phyloP scores from a whole-genome alignment of 1,140 invertebrate species.

The Epicauta chinensis region DNA sequence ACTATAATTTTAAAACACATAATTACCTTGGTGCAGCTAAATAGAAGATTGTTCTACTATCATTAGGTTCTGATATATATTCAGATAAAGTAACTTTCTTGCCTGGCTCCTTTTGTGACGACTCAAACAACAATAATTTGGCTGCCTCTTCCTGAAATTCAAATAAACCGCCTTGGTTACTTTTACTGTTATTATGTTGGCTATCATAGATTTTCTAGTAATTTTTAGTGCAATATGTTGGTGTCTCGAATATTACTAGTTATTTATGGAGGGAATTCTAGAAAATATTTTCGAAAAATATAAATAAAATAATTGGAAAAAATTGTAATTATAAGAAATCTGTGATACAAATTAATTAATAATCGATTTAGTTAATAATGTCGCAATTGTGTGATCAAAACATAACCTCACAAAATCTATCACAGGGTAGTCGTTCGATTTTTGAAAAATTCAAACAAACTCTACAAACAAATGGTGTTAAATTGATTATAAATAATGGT shows the following conservation, averaged over 20 bases:
- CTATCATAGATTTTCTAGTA: not conserved
- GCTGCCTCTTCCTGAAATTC: conserved; percentile 77
- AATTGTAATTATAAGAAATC: too few relatives aligned
- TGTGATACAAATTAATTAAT: too few relatives aligned
- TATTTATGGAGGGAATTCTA: not conserved
- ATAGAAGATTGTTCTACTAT: conserved; percentile 85
- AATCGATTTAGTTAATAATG: conserved; percentile 6
- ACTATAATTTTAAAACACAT: not conserved
- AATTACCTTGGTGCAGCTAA: conserved; percentile 82
- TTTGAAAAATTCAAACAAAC: conserved; percentile 7
- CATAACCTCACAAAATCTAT: not conserved
- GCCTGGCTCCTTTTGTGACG: conserved; percentile 68
- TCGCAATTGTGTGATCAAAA: not conserved
- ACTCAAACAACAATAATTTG: conserved; percentile 88
- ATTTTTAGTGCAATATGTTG: too few relatives aligned
- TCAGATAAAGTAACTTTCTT: conserved; percentile 76
- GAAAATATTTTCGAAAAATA: not conserved
- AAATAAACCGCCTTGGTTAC: not conserved
- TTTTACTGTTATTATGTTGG: not conserved
- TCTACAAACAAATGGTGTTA: not conserved
- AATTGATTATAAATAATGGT: conserved; percentile 9
- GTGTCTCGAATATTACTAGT: too few relatives aligned
- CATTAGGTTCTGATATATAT: conserved; percentile 65
- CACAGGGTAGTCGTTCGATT: not conserved
- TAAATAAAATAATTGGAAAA: not conserved